Base-by-base conservation (phyloP, 2,797 vertebrate species). In the Delichon dasypus region DNA sequence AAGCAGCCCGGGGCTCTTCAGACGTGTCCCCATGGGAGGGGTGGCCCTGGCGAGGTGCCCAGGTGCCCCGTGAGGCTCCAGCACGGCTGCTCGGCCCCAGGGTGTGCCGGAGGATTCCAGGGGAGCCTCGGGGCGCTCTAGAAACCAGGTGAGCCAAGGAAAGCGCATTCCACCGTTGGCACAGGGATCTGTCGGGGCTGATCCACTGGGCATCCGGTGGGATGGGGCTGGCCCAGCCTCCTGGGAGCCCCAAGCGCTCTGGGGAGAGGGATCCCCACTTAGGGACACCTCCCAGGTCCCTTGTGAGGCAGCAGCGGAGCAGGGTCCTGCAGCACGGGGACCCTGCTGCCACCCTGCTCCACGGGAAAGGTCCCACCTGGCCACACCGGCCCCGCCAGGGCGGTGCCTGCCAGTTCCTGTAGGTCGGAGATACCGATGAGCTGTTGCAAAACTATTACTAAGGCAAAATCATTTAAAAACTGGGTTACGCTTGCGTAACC, bases 381-480 rank as follows among this genome's bases (percentile, higher is more conserved):
- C 36, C 5, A 0, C 15, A 44, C 64, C 1, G 2, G 44, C 2
- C 5, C 47, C 0, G 3, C 51, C 61, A 74, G 88, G 94, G 85
- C 13, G 27, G 91, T 71, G 93, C 45, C 93, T 54, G 55, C 38
- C 2, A 27, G 36, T 53, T 55, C 54, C 76, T 10, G 60, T 36
- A 55, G 89, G n/a, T 5, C 32, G 95, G 72, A 89, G 87, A 74
- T 57, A 67, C 16, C 2, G 1, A 74, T 36, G 87, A 71, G 70
- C 72, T 74, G 57, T 95, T 92, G 81, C 87, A 89, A 64, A 95
- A 92, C 57, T 74, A 42, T 90, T 88, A 92, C 65, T 77, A 65
- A 87, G 72, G 92, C 27, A 79, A 68, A 94, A 88, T 16, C 3
- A 4, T 29, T 70, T 26, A 0, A 34, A 27, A 91, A 89, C 55